Evolutionary conservation across 2,888 invertebrate species (phyloP), one percentile per base, ranked within the genome.

Genomic region (Drosophila birchii): DNA sequence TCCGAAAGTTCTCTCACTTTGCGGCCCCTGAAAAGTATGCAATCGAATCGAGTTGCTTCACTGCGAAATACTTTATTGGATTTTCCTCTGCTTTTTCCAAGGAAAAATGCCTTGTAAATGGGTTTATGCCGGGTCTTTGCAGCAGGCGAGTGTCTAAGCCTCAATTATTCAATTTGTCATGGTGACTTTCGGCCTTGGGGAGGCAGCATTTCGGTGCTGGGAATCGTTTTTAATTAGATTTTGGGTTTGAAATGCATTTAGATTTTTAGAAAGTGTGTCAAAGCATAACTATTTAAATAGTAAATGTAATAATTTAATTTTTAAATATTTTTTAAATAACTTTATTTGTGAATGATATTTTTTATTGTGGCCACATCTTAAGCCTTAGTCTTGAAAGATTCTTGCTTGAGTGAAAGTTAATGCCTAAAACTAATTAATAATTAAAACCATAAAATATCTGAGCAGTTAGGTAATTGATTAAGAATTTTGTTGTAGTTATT

Each of bases 21-120:
- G 47, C 34, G 63, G 63, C 18, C 64, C 60, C 66, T 36, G 36
- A 36, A 18, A 69, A 69, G 68, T 68, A 68, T 72, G 67, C 67
- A 67, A 34, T 39, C 69, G 44, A 41, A n/a, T 55, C 32, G 70
- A 34, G 45, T 53, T 55, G 44, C 55, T 36, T 70, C 34, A 20
- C 34, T 41, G 56, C 47, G n/a, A 70, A 49, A 49, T 49, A 36
- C 56, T 68, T 70, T 41, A 70, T 70, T 56, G 56, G 57, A 56
- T 70, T 70, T 70, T 70, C 69, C 55, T 14, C 47, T 29, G n/a
- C 47, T 53, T 34, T 34, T 51, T 20, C 6, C 51, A 16, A 18
- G 36, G 11, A 23, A 34, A 39, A 41, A 39, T 26, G 63, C 64
- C 43, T 49, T 51, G 34, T 11, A 39, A 63, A 29, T 34, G 41